Percentiles rank a stretch among this genome's conserved stretches.
phyloP scores from a whole-genome alignment of 2,888 invertebrate species.

The Ochropleura leucogaster region DNA sequence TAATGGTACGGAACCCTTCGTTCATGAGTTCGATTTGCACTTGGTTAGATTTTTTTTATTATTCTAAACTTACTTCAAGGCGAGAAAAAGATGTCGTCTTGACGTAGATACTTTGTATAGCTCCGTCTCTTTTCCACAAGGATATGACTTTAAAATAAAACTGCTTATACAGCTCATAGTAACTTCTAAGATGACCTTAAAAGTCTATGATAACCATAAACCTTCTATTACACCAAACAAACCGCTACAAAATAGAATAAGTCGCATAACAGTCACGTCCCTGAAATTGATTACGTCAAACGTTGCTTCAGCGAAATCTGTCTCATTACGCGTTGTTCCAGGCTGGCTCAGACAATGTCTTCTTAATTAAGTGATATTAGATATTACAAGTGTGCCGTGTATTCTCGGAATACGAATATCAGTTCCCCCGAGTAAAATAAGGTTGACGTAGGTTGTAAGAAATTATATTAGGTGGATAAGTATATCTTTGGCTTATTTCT shows the following conservation, averaged over 20 bases:
- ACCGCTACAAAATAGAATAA: neutral
- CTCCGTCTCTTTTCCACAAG: neutral
- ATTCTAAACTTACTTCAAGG: neutral
- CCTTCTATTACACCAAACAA: slow-evolving; percentile 1
- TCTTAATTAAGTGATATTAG: slow-evolving; percentile 58
- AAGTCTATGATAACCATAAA: neutral
- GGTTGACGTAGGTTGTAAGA: slow-evolving; percentile 18
- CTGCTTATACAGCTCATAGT: neutral
- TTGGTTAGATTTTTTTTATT: neutral
- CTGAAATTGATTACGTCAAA: slow-evolving; percentile 50
- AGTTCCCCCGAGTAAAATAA: slow-evolving; percentile 19
- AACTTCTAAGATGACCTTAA: neutral
- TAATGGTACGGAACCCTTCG: no score
- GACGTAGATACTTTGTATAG: neutral
- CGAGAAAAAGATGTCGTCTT: neutral
- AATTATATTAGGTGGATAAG: slow-evolving; percentile 11
- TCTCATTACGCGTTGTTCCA: slow-evolving; percentile 45
- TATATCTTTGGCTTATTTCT: neutral
- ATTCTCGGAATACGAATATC: slow-evolving; percentile 29
- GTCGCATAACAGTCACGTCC: slow-evolving; percentile 27
- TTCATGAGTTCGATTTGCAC: no score
- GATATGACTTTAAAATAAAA: neutral
- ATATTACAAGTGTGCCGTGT: slow-evolving; percentile 48
- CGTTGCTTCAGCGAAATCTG: slow-evolving; percentile 33
- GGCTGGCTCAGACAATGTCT: slow-evolving; percentile 45